A percentile compares a stretch with the other conserved stretches of the same genome.
Evolutionary conservation across 2,113 vertebrate species (phyloP).

Genomic region (Petroica traversi): DNA sequence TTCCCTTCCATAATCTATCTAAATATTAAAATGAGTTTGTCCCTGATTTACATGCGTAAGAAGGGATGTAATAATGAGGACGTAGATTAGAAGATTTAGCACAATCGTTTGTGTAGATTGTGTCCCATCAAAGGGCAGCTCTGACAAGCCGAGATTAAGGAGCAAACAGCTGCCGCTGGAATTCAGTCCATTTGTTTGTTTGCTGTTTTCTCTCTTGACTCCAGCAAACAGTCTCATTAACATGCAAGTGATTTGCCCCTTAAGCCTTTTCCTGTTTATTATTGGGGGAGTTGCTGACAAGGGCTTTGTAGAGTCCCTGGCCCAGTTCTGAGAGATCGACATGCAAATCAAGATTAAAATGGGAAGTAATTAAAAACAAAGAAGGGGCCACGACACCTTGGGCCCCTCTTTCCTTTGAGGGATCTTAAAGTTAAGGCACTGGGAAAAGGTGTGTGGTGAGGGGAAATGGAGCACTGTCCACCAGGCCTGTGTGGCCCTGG

Average conservation of each 20-base stretch:
- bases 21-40: slow-evolving; percentile 80
- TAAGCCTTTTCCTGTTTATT: slow-evolving; percentile 73
- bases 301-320: slow-evolving; percentile 68
- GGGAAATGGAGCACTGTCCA: not conserved
- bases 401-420: not conserved
- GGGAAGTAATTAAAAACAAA: slow-evolving; percentile 72
- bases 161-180: slow-evolving; percentile 87
- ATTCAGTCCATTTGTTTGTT: slow-evolving; percentile 73
- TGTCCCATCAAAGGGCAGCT: slow-evolving; percentile 87
- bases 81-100: slow-evolving; percentile 91
- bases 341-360: slow-evolving; percentile 73
- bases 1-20: slow-evolving; percentile 82
- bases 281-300: slow-evolving; percentile 69
- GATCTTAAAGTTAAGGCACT: not conserved
- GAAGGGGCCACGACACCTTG: slow-evolving; percentile 62
- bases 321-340: slow-evolving; percentile 68
- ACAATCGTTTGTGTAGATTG: slow-evolving; percentile 87
- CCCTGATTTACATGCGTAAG: slow-evolving; percentile 87
- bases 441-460: not conserved
- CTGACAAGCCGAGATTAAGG: slow-evolving; percentile 88
- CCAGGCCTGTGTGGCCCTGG: not conserved
- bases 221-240: slow-evolving; percentile 75
- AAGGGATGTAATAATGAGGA: slow-evolving; percentile 85
- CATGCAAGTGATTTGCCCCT: slow-evolving; percentile 72
- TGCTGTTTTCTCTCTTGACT: slow-evolving; percentile 66